Conservation (phyloP, 2,797 vertebrate genomes). For the Picus viridis region DNA sequence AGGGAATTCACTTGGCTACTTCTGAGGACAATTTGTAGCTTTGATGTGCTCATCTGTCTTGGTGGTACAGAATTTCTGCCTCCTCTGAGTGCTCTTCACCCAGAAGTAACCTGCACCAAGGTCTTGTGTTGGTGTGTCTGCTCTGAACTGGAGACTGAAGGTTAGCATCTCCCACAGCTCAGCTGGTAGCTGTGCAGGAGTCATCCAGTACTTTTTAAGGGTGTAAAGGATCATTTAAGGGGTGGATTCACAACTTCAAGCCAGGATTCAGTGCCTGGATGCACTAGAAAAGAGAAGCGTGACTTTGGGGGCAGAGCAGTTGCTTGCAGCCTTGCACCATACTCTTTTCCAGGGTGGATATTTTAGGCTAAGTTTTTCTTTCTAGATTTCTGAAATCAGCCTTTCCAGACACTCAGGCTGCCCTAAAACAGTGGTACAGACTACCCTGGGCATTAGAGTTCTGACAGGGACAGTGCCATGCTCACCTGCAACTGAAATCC, state of each 20-base stretch:
- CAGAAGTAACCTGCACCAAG: neutral
- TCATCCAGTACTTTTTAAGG: neutral
- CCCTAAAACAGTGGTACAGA: neutral
- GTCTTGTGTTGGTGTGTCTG: accelerated
- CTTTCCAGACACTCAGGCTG: neutral
- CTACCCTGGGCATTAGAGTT: accelerated
- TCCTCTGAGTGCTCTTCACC: neutral
- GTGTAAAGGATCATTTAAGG: neutral
- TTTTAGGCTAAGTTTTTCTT: neutral
- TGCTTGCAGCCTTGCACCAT: neutral
- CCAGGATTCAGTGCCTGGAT: neutral
- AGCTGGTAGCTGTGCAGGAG: neutral
- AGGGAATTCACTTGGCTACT: neutral
- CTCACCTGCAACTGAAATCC: accelerated
- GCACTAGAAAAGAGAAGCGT: neutral
- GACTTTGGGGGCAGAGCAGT: neutral
- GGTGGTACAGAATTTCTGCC: neutral
- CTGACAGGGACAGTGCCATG: accelerated
- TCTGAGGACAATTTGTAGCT: neutral
- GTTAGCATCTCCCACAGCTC: neutral
- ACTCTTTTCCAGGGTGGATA: neutral
- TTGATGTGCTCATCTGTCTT: neutral
- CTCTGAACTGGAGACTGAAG: neutral
- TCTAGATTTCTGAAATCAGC: neutral
- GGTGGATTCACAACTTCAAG: neutral